Conservation (phyloP, 2,797 vertebrate genomes). For the Scyliorhinus canicula region DNA sequence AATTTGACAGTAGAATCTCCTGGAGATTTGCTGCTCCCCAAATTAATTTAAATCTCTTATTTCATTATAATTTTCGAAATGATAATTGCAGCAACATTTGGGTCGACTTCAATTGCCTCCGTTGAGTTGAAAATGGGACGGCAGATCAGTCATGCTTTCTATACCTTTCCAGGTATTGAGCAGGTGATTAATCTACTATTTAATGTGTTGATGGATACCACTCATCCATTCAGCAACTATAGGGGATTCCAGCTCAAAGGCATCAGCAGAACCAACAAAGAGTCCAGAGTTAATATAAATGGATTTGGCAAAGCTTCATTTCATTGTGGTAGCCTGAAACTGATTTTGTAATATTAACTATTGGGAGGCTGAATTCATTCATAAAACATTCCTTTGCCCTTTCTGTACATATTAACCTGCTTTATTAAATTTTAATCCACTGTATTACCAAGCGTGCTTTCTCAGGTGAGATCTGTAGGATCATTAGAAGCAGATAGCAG, state of each 20-base stretch:
- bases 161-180: not conserved
- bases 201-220: not conserved
- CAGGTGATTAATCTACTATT: not conserved
- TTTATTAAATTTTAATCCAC: not conserved
- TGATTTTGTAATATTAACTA: not conserved
- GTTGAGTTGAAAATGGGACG: not conserved
- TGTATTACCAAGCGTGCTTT: not conserved
- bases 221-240: not conserved
- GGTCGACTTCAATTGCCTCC: not conserved
- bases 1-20: not conserved
- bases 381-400: not conserved
- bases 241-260: not conserved
- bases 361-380: not conserved
- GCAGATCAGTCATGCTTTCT: not conserved
- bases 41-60: constrained; percentile 5
- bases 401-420: not conserved
- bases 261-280: not conserved
- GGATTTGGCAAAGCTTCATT: constrained; percentile 5
- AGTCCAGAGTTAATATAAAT: not conserved
- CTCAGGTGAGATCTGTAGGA: too few relatives aligned
- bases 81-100: not conserved
- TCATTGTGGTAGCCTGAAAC: not conserved
- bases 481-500: not conserved
- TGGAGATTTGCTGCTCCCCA: not conserved
- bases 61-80: not conserved